phyloP scores from a whole-genome alignment of 2,888 invertebrate species.

The Cheilosia grossa region DNA sequence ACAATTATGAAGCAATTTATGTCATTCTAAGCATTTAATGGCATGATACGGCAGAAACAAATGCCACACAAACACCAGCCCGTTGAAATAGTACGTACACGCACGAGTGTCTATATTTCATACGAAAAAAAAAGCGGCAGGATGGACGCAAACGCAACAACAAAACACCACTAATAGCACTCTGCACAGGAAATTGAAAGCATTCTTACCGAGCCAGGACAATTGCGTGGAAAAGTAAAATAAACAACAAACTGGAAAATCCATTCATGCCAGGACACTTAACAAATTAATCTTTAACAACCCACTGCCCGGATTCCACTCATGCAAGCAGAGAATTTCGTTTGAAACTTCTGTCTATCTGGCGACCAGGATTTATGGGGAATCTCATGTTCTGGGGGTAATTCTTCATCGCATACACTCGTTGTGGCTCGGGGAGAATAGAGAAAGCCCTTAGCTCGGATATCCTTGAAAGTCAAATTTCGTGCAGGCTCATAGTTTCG shows the following conservation, averaged over 20 bases:
- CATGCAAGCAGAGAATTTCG: slow-evolving; percentile 36
- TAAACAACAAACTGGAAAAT: slow-evolving; percentile 21
- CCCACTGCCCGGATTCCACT: slow-evolving; percentile 63
- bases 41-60: slow-evolving; percentile 19
- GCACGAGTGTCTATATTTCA: slow-evolving; percentile 45
- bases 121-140: not conserved
- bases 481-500: slow-evolving; percentile 57
- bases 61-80: not conserved
- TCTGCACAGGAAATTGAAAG: slow-evolving; percentile 15
- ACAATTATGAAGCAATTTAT: slow-evolving; percentile 64
- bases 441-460: slow-evolving; percentile 35
- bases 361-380: slow-evolving; percentile 46
- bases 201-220: slow-evolving; percentile 7
- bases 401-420: slow-evolving; percentile 36
- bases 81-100: slow-evolving; percentile 49
- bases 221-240: slow-evolving; percentile 40
- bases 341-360: slow-evolving; percentile 37
- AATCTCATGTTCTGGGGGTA: slow-evolving; percentile 55
- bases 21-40: slow-evolving; percentile 55
- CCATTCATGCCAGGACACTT: slow-evolving; percentile 59
- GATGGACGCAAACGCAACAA: slow-evolving; percentile 13
- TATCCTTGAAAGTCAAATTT: slow-evolving; percentile 63
- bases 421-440: not conserved
- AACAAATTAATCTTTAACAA: slow-evolving; percentile 72
- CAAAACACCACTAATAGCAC: slow-evolving; percentile 12